Base-by-base conservation (phyloP, 2,888 invertebrate genomes). In the Eulithis prunata region DNA sequence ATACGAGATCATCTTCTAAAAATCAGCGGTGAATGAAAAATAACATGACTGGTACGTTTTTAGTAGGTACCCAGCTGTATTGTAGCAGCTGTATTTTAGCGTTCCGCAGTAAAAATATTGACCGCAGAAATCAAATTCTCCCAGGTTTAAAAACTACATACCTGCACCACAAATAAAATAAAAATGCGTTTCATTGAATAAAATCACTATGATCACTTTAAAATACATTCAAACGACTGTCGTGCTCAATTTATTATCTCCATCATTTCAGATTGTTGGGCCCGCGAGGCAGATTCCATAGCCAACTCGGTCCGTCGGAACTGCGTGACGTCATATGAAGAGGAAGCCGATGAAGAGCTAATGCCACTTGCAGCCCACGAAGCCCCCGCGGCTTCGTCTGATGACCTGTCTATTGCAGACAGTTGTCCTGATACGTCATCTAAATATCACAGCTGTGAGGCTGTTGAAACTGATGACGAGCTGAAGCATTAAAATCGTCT, bases 391-490 rank as follows among this genome's bases (percentile, higher is more conserved):
- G 92, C 90, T 1, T 96, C 96, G 0, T 94, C 88, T 4, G 96
- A 96, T 69, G 95, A 96, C 75, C 85, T 96, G 13, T 95, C 95
- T 0, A 93, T 94, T 6, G 95, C 96, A 0, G 96, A 96, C 78
- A 96, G 95, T 77, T 96, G 96, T 93, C 91, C 96, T 21, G 96
- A 96, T 75, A 95, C 95, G 0, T 96, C 96, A 64, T 96, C 96
- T 46, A 96, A 96, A 78, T 96, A 96, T 81, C 96, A 96, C 80
- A 96, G 96, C 80, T 96, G 96, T 76, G 96, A 96, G 85, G 94
- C 96, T 12, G 96, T 96, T 0, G 96, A 96, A 73, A 94, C 94
- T 66, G 94, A 95, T 71, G 94, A 93, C 64, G 93, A 93, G 73
- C 75, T 93, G 6, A 80, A 84, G 64, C 90, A 91, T 79, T 91